Evolutionary conservation across 2,797 vertebrate species (phyloP), one percentile per base, ranked within the genome.

Genomic region (Eleutherodactylus coqui): DNA sequence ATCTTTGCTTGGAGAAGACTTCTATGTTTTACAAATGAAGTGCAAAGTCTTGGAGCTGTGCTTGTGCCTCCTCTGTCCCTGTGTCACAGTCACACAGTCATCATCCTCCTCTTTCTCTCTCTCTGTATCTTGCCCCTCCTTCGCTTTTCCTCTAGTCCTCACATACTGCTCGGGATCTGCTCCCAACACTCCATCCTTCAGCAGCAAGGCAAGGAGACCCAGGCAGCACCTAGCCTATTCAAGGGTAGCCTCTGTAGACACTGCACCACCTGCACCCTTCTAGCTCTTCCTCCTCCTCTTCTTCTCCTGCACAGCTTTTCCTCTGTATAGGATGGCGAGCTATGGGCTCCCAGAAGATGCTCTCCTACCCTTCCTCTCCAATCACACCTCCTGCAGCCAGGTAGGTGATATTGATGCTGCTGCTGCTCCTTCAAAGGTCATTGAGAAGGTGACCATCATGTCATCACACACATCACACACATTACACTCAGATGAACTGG

Each of bases 351-450:
- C 94, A 84, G 96, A 97, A 92, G 97, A 97, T 80, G 96, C 96
- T 92, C 93, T 96, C 90, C 95, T 96, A 93, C 94, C 96, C 89
- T 96, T 95, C 93, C 96, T 97, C 89, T 94, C 95, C 91, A 96
- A 95, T 95, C 96, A 96, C 95, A 96, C 94, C 94, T 94, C 96
- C 94, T 95, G 93, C 93, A 95, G 94, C 94, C 97, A 98, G 97
- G 97, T 98, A 96, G 95, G 93, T 73, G 83, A 64, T 70, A 67
- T 81, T 90, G 73, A 73, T 72, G 90, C 79, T 80, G 89, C 88
- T 80, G 89, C 88, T 86, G 67, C 78, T 51, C 19, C 75, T 79
- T 19, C 41, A 81, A 79, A 79, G 76, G 47, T 77, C 77, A 77
- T 78, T 53, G 29, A 79, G 60, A 85, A 78, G 75, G 83, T 85